Percentiles rank a stretch among this genome's conserved stretches.
Conservation (phyloP, 1,140 invertebrate genomes). For the Drosophila setifemur region DNA sequence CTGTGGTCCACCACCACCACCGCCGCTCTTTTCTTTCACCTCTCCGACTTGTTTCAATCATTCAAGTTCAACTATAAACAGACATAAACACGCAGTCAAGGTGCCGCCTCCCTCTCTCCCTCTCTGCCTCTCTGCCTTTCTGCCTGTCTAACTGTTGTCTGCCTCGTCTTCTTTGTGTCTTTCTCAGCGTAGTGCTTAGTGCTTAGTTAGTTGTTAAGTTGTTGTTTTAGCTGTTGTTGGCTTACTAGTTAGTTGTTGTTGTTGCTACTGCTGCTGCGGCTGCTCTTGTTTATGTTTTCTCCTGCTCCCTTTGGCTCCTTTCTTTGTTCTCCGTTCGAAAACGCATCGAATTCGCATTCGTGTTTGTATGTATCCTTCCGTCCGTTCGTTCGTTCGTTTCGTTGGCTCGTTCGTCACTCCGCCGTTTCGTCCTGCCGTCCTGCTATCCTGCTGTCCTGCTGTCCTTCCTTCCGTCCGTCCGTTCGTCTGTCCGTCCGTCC, state of each 20-base stretch:
- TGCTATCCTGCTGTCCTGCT: no score
- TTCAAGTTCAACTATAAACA: slow-evolving; percentile 59
- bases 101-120: slow-evolving; percentile 19
- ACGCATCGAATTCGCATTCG: slow-evolving; percentile 36
- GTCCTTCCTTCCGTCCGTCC: slow-evolving; percentile 3
- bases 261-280: neutral
- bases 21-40: slow-evolving; percentile 6
- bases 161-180: neutral
- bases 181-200: no score
- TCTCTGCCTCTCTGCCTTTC: neutral
- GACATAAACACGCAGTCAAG: slow-evolving; percentile 44
- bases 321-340: slow-evolving; percentile 34
- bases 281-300: slow-evolving; percentile 32
- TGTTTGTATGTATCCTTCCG: slow-evolving; percentile 48
- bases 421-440: slow-evolving; percentile 15
- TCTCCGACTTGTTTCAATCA: slow-evolving; percentile 48
- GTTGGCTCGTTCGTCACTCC: slow-evolving; percentile 9
- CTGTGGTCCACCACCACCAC: no score
- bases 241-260: slow-evolving; percentile 1
- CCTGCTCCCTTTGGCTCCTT: slow-evolving; percentile 11
- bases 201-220: no score
- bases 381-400: slow-evolving; percentile 22
- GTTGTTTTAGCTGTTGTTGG: slow-evolving; percentile 4
- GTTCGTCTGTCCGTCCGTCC: neutral
- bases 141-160: slow-evolving; percentile 24